Base-by-base conservation (phyloP, 2,888 invertebrate species). In the Microctonus aethiopoides region DNA sequence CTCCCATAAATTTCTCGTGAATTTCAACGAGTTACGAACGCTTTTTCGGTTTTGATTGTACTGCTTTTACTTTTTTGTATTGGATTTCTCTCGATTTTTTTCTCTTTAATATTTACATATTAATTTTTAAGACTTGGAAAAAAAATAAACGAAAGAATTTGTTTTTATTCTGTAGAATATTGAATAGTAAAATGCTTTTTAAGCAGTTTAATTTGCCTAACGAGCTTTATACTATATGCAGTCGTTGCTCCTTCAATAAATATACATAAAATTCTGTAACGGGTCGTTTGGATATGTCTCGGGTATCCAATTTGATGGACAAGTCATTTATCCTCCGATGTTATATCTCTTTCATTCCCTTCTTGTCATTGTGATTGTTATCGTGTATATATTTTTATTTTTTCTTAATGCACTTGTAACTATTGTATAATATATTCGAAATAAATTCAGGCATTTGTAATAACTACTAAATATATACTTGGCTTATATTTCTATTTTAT, bases 261-360 rank as follows among this genome's bases (percentile, higher is more conserved):
- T 34, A 34, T 63, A 20, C 13, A n/a, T n/a, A n/a, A n/a, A 52
- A 51, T 6, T 9, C 6, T 32, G 36, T 39, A 22, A 20, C 9
- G 11, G 39, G 46, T 22, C 51, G n/a, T n/a, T 32, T 20, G 63
- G 26, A 22, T 16, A n/a, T 66, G 57, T 46, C 57, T 66, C 46
- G 29, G 32, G 57, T 59, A 67, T 67, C 66, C 66, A 67, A 67
- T 67, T 67, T 67, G 51, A 46, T 46, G 34, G 59, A 59, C 59
- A 64, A 32, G 46, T 24, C 26, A 61, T 59, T 57, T 65, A n/a
- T 16, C 26, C 34, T 56, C 20, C 3, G 24, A 67, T 51, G 51
- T 59, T 59, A 65, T 56, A 24, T 56, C 26, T 46, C 56, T 56
- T 22, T 24, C 22, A 11, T 24, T 24, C 34, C 32, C 36, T 51